phyloP scores from a whole-genome alignment of 2,797 vertebrate genomes.

The Acrossocheilus wenchowensis region DNA sequence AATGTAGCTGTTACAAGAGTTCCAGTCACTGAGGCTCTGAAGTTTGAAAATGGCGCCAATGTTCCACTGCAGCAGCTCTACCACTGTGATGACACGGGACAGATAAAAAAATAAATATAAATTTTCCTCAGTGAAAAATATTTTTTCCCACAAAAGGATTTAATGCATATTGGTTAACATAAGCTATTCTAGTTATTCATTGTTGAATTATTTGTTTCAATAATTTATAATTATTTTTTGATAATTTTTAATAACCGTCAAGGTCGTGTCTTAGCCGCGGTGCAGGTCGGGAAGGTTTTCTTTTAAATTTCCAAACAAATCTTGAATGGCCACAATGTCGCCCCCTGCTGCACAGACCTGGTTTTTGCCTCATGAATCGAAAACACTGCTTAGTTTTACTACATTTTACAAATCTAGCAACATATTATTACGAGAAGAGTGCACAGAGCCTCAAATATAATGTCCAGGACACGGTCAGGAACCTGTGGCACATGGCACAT shows the following conservation, averaged over 20 bases:
- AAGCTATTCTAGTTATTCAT: constrained; percentile 19
- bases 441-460: neutral
- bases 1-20: constrained; percentile 70
- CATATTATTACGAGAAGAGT: neutral
- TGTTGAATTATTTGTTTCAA: constrained; percentile 60
- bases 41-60: constrained; percentile 84
- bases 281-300: constrained; percentile 80
- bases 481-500: neutral
- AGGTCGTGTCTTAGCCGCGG: constrained; percentile 66
- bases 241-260: constrained; percentile 75
- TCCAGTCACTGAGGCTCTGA: constrained; percentile 72
- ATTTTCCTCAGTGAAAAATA: constrained; percentile 57
- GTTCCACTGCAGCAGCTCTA: constrained; percentile 64
- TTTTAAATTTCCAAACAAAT: constrained; percentile 75
- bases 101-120: constrained; percentile 75
- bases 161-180: constrained; percentile 52
- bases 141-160: constrained; percentile 58
- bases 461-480: neutral
- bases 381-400: neutral
- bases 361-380: neutral
- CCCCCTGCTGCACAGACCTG: constrained; percentile 49
- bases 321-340: constrained; percentile 30
- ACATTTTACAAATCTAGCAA: neutral
- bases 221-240: constrained; percentile 79
- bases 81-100: constrained; percentile 68